Conservation (phyloP, 2,888 invertebrate genomes). For the Cheilosia vernalis region DNA sequence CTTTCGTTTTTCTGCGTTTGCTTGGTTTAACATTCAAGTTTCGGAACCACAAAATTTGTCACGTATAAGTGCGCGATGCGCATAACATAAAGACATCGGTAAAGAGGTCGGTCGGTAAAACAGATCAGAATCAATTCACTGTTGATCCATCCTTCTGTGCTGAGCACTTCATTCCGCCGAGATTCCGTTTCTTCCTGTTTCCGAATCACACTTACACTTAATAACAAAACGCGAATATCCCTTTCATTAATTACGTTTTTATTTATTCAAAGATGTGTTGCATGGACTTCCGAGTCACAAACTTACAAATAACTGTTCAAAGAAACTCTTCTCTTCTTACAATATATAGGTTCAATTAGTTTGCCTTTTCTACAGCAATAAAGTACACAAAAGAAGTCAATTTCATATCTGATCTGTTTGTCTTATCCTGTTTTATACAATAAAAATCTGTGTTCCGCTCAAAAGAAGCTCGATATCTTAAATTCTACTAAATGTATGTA, state of each 20-base stretch:
- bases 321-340: conserved; percentile 20
- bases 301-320: conserved; percentile 30
- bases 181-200: too few relatives aligned
- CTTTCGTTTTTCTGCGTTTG: too few relatives aligned
- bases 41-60: too few relatives aligned
- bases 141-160: background rate
- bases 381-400: background rate
- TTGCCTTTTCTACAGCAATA: background rate
- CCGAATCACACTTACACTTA: too few relatives aligned
- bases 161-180: background rate
- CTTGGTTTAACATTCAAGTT: too few relatives aligned
- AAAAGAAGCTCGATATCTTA: conserved; percentile 8
- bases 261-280: conserved; percentile 41
- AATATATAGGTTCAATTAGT: conserved; percentile 22
- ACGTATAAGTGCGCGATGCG: too few relatives aligned
- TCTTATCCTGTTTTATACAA: conserved; percentile 30
- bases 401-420: conserved; percentile 4
- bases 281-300: conserved; percentile 30
- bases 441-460: conserved; percentile 22
- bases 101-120: background rate
- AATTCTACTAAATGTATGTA: conserved; percentile 36
- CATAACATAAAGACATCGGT: too few relatives aligned
- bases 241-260: conserved; percentile 19
- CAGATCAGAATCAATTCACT: too few relatives aligned
- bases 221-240: background rate